Evolutionary conservation across 2,888 invertebrate genomes (phyloP), one percentile per base, ranked within the genome.

Genomic region (Cybosia mesomella): DNA sequence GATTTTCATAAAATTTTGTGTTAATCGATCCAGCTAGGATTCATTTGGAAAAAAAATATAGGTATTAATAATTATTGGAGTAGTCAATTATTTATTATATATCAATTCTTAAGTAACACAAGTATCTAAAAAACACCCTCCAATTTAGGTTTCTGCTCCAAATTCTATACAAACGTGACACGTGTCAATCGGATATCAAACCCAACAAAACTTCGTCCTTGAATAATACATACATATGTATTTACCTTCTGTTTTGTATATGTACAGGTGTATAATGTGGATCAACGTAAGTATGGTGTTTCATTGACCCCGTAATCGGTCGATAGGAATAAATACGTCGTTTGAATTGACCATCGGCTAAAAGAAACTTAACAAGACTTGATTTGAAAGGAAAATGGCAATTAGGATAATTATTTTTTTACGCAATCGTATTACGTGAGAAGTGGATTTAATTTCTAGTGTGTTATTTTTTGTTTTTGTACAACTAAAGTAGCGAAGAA

Each of bases 231-330:
- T 72, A 64, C 71, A 63, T 73, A 66, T 67, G 68, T 81, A 80
- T 65, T 32, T 59, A 72, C 67, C 68, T 36, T 28, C 55, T 18
- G 49, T 24, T 53, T 55, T 28, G 24, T 54, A 39, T 15, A 39
- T 24, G 13, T 65, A 65, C 28, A 10, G 9, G 21, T 28, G 18
- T 60, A 55, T 53, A 53, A 22, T 22, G 43, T 58, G 39, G 32
- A 59, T 54, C 24, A 39, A 43, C 22, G n/a, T 64, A 32, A 55
- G 58, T 36, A 59, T 61, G 32, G 49, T 69, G 69, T 80, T 65
- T 57, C 82, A 71, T 72, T 81, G 81, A 81, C 82, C 82, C 64
- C 74, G 36, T 32, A 11, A n/a, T 7, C 70, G 74, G 67, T 81
- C 81, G 77, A 82, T 81, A 72, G 59, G 53, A 77, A 73, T 70